Base-by-base conservation (phyloP, 2,888 invertebrate species). In the Corbicula japonica region DNA sequence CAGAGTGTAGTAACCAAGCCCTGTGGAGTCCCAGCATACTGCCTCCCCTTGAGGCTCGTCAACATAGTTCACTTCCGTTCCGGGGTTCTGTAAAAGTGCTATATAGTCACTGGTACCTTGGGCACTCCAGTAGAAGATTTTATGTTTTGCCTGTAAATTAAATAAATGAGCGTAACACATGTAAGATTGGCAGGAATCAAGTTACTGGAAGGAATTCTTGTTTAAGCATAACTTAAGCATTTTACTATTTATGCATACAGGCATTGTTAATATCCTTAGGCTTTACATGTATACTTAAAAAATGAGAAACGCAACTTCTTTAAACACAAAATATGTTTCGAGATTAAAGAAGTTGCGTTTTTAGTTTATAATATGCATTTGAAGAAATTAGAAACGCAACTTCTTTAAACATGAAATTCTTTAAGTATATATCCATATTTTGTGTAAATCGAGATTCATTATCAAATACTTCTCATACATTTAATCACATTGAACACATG, bases 1-100 rank as follows among this genome's bases (percentile, higher is more conserved):
- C 2, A 70, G 48, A 18, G 79, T 79, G 32, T 75, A 79, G 30
- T 79, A 79, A 0, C 71, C 66, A 26, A n/a, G 60, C 1, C 60
- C 75, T 21, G 48, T 32, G 2, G 56, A 38, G 10, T 54, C 44
- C 63, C 69, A 79, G 26, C 62, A 63, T 2, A 78, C 65, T 10
- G 60, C 5, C 38, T 74, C 70, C 2, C 74, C 75, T 5, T 44
- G 65, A 15, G 41, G 41, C n/a, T 75, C 74, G 5, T 34, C 21
- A 3, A 50, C 54, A 30, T 79, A 79, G 2, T 65, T 38, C n/a
- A 75, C 38, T 21, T 38, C 18, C 10, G 46, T 44, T 15, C 65
- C 65, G 4, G 35, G 52, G 0, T 30, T 54, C 35, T 46, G 30
- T 21, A 79, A 62, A 21, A 65, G 28, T n/a, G 35, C 60, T 35